Percentiles rank a stretch among this genome's conserved stretches.
Evolutionary conservation across 2,113 vertebrate genomes (phyloP).

Genomic region (Zapornia atra): DNA sequence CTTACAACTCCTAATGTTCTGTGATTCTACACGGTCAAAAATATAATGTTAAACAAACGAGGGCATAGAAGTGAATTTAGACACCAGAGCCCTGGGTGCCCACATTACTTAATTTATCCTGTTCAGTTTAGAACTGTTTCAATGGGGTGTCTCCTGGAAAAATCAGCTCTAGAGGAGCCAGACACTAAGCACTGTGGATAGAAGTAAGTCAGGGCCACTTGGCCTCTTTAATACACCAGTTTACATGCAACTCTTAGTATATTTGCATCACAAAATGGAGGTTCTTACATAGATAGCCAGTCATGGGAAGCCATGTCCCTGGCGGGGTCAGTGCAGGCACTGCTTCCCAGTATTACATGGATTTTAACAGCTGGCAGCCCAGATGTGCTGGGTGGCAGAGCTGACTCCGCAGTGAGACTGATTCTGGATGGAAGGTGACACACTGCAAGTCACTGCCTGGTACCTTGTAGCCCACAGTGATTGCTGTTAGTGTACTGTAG

Average conservation of each 20-base stretch:
- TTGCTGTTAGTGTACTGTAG: not conserved
- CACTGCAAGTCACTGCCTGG: not conserved
- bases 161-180: not conserved
- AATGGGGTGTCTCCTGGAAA: not conserved
- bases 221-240: not conserved
- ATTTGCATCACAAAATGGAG: not conserved
- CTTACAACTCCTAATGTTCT: too few relatives aligned
- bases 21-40: not conserved
- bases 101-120: not conserved
- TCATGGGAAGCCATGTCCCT: not conserved
- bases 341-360: not conserved
- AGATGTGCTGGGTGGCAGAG: not conserved
- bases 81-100: not conserved
- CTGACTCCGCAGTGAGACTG: not conserved
- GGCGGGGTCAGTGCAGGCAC: not conserved
- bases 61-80: not conserved
- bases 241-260: not conserved
- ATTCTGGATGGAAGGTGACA: not conserved
- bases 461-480: not conserved
- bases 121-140: not conserved
- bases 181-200: not conserved
- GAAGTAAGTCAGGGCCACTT: not conserved
- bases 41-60: not conserved
- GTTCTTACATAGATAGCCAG: not conserved
- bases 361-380: not conserved